Evolutionary conservation across 2,797 vertebrate species (phyloP).

Genomic region (Hydrolagus colliei): DNA sequence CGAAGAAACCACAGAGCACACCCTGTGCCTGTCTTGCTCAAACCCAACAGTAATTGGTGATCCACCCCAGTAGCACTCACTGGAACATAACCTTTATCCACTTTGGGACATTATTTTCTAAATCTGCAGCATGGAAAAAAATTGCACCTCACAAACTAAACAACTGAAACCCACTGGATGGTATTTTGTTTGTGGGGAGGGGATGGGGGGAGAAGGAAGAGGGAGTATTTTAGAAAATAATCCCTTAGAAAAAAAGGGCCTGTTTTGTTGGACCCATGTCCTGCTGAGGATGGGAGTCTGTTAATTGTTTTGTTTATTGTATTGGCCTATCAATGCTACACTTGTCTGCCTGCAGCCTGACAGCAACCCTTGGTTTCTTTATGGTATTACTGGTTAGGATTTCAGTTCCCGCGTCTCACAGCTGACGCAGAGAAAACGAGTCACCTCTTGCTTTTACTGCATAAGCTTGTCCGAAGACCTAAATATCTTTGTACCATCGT

Average conservation of each 20-base stretch:
- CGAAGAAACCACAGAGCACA: no score
- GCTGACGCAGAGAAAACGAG: background rate
- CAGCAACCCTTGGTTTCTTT: background rate
- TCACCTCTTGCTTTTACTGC: background rate
- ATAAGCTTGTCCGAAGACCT: background rate
- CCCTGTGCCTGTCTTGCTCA: no score
- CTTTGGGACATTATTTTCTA: background rate
- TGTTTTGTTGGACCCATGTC: background rate
- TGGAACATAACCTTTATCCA: no score
- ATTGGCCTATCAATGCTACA: background rate
- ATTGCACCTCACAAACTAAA: background rate
- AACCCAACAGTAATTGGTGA: no score
- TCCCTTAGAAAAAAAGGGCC: background rate
- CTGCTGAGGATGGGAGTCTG: background rate
- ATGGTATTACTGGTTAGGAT: background rate
- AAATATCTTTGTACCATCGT: background rate
- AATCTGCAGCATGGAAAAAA: background rate
- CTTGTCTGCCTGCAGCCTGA: background rate
- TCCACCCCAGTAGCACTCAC: no score
- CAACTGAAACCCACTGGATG: background rate
- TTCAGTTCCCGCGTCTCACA: background rate
- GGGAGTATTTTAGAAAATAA: background rate
- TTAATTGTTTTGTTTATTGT: background rate
- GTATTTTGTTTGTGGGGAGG: background rate
- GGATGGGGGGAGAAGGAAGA: no score